Percentiles rank a stretch among this genome's conserved stretches.
Evolutionary conservation across 2,113 vertebrate species (phyloP).

Genomic region (Propithecus coquereli): DNA sequence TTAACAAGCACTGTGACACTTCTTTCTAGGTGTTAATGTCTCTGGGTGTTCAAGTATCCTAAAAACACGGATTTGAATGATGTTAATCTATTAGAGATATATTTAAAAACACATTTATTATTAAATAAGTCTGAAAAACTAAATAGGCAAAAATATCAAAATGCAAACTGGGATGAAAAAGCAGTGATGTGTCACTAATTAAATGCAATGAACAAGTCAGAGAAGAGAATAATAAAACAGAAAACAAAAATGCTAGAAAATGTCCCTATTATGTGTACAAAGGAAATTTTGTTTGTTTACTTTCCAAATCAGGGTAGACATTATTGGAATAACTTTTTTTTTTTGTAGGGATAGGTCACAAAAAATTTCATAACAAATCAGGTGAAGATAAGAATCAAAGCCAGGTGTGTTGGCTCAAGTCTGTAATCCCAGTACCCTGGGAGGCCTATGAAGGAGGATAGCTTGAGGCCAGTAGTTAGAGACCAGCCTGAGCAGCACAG

Average conservation of each 20-base stretch:
- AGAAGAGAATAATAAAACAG: background rate
- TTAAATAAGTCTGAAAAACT: background rate
- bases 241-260: background rate
- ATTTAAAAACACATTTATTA: background rate
- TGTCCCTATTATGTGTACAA: background rate
- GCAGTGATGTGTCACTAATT: background rate
- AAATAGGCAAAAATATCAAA: background rate
- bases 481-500: too few relatives aligned
- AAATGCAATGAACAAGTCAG: background rate
- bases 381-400: background rate
- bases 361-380: background rate
- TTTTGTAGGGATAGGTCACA: background rate
- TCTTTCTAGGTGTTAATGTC: background rate
- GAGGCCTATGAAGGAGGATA: too few relatives aligned
- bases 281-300: background rate
- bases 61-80: background rate
- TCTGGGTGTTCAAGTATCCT: background rate
- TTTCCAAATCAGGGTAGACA: background rate
- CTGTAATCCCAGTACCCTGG: too few relatives aligned
- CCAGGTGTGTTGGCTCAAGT: too few relatives aligned
- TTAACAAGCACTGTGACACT: background rate
- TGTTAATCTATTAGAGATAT: background rate
- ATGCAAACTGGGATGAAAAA: background rate
- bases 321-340: background rate
- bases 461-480: too few relatives aligned